Evolutionary conservation across 2,113 vertebrate genomes (phyloP).

Genomic region (Caretta caretta): DNA sequence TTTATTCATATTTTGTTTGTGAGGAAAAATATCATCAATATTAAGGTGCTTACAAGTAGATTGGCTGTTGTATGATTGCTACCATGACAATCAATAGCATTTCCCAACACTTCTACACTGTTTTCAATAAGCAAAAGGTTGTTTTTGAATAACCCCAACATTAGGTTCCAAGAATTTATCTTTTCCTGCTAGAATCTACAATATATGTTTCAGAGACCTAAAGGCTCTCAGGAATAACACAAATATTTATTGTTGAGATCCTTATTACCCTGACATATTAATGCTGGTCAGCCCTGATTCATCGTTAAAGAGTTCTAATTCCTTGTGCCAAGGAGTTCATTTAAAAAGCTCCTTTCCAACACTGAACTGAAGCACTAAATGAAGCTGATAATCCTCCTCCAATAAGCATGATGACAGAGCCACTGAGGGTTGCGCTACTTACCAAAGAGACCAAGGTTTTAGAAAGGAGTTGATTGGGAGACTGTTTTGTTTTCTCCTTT

Average conservation of each 20-base stretch:
- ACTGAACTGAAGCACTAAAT: background rate
- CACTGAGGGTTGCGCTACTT: background rate
- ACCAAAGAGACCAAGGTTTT: background rate
- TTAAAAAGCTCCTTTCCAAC: background rate
- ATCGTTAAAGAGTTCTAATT: background rate
- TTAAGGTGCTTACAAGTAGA: background rate
- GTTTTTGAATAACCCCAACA: background rate
- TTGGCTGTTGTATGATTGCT: background rate
- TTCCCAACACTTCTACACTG: background rate
- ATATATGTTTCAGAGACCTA: background rate
- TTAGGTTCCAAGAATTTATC: background rate
- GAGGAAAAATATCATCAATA: fast-evolving
- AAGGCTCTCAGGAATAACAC: fast-evolving
- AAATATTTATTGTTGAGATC: background rate
- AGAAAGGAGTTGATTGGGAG: background rate
- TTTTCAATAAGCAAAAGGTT: background rate
- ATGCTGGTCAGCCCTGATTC: fast-evolving
- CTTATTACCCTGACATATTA: fast-evolving
- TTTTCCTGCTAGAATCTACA: background rate
- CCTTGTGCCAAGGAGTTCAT: background rate
- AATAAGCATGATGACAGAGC: background rate
- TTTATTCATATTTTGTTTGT: background rate
- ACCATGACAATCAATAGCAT: background rate
- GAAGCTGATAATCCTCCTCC: background rate
- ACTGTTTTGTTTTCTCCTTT: background rate